Evolutionary conservation across 2,888 invertebrate genomes (phyloP).

Genomic region (Crocallis elinguaria): DNA sequence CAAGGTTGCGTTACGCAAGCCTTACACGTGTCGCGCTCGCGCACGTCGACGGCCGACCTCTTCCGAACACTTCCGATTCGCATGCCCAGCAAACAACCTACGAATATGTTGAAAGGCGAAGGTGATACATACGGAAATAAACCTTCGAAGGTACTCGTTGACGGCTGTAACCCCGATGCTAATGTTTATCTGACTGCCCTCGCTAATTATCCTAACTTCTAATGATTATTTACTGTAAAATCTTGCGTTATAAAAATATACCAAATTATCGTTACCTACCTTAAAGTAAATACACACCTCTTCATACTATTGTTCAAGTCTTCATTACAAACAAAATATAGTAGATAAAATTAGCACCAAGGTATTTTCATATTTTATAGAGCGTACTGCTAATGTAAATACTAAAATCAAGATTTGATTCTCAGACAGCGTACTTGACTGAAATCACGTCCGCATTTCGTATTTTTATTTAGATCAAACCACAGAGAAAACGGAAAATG

Average conservation of each 20-base stretch:
- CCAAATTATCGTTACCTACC: too few relatives aligned
- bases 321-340: too few relatives aligned
- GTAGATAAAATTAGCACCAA: too few relatives aligned
- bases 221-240: slow-evolving; percentile 5
- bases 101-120: slow-evolving; percentile 71
- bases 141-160: slow-evolving; percentile 24
- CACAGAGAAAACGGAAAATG: too few relatives aligned
- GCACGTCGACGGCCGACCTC: slow-evolving; percentile 76
- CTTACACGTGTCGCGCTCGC: slow-evolving; percentile 68
- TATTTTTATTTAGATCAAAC: too few relatives aligned
- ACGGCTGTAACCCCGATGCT: slow-evolving; percentile 14
- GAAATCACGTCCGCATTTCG: too few relatives aligned
- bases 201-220: slow-evolving; percentile 35
- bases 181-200: slow-evolving; percentile 27
- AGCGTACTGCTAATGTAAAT: too few relatives aligned
- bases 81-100: slow-evolving; percentile 66
- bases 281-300: too few relatives aligned
- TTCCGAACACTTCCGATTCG: slow-evolving; percentile 80
- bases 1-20: slow-evolving; percentile 79
- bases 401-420: too few relatives aligned
- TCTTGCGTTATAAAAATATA: background rate
- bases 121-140: slow-evolving; percentile 67
- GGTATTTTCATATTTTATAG: too few relatives aligned
- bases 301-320: too few relatives aligned
- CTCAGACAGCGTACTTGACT: too few relatives aligned